A percentile compares a stretch with the other conserved stretches of the same genome.
These are phyloP conservation scores for Lochmaea crataegi DNA, from an alignment of 2,888 invertebrate genomes.

Conservation along the genomic window DNA sequence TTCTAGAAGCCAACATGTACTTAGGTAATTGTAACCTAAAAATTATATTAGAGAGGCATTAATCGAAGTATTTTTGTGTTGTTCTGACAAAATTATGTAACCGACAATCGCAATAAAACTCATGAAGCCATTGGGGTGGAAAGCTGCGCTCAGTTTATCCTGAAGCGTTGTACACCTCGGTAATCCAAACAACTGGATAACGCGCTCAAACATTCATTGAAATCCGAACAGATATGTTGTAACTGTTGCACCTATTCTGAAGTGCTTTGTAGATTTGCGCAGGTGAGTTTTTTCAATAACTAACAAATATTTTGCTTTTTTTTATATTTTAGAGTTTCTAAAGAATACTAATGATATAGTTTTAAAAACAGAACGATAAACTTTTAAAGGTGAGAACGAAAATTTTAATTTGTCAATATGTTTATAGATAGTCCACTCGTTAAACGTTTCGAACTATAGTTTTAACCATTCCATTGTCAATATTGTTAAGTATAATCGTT, in stretches of 20 bases:
- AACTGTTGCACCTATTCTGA: neutral
- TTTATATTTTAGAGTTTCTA: neutral
- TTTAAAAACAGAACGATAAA: neutral
- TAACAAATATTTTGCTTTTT: neutral
- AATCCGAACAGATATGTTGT: conserved; percentile 21
- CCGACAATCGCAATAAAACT: conserved; percentile 22
- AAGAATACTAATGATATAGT: neutral
- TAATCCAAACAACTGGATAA: conserved; percentile 32
- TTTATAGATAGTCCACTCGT: no score
- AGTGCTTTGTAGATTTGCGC: conserved; percentile 6
- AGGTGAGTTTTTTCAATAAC: neutral
- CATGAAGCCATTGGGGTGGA: conserved; percentile 28
- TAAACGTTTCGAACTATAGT: no score
- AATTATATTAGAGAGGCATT: no score
- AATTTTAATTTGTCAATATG: no score
- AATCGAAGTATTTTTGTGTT: no score
- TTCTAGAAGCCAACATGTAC: no score
- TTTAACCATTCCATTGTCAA: no score
- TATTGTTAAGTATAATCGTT: no score
- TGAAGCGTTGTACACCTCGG: conserved; percentile 37
- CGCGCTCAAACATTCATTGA: conserved; percentile 23
- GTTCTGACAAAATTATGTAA: neutral
- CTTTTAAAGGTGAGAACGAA: no score
- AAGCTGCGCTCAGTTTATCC: conserved; percentile 42
- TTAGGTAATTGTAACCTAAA: no score